Evolutionary conservation across 2,888 invertebrate species (phyloP).

Genomic region (Tetranychus piercei): DNA sequence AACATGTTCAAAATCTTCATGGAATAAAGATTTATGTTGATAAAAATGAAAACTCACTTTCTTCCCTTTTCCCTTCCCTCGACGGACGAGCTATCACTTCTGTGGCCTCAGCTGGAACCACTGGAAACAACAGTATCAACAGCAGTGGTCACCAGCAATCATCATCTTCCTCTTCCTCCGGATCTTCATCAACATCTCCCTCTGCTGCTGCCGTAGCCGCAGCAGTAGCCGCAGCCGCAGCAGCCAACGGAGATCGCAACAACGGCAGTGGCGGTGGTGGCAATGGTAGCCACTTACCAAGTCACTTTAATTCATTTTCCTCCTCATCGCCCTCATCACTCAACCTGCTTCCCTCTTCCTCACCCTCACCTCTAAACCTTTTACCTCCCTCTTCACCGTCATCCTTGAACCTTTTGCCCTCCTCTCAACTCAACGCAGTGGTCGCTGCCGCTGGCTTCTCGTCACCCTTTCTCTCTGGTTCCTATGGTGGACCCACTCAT

Average conservation of each 20-base stretch:
- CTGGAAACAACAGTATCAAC: slow-evolving; percentile 21
- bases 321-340: neutral
- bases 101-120: neutral
- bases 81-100: slow-evolving; percentile 21
- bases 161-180: slow-evolving; percentile 31
- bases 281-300: neutral
- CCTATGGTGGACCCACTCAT: neutral
- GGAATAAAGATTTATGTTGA: slow-evolving; percentile 81
- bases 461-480: neutral
- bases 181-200: slow-evolving; percentile 11
- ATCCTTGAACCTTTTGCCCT: no score
- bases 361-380: neutral
- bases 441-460: neutral
- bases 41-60: slow-evolving; percentile 18
- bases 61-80: slow-evolving; percentile 21
- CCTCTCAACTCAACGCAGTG: neutral
- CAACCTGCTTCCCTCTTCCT: neutral
- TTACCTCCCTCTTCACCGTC: neutral
- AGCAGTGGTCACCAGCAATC: slow-evolving; percentile 22
- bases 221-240: slow-evolving; percentile 39
- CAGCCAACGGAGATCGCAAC: slow-evolving; percentile 37
- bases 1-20: slow-evolving; percentile 83
- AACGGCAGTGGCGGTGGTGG: slow-evolving; percentile 31
- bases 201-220: slow-evolving; percentile 1
- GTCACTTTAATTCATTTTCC: neutral